A percentile compares a stretch with the other conserved stretches of the same genome.
These are phyloP conservation scores for Dendroctonus ponderosae DNA, from an alignment of 1,140 invertebrate genomes.

Conservation along the genomic window DNA sequence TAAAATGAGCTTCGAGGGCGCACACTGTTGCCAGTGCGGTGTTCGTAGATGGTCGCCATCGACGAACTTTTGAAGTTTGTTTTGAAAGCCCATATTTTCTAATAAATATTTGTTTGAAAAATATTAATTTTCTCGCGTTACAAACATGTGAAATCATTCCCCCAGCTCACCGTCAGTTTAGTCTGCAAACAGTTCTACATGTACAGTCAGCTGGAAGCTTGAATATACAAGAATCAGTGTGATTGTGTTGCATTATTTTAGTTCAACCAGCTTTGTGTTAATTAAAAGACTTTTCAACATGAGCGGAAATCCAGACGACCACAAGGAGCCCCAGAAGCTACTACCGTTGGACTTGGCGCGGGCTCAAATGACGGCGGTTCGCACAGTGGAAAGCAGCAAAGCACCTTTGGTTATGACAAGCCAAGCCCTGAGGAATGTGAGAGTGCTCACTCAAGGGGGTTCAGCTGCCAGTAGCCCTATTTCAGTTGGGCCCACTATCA, in stretches of 20 bases:
- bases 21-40: constrained; percentile 18
- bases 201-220: neutral
- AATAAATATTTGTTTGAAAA: constrained; percentile 4
- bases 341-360: constrained; percentile 48
- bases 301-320: constrained; percentile 49
- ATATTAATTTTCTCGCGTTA: neutral
- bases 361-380: constrained; percentile 44
- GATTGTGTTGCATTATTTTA: neutral
- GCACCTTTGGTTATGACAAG: constrained; percentile 45
- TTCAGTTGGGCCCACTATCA: constrained; percentile 43
- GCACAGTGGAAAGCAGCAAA: constrained; percentile 44
- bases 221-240: neutral
- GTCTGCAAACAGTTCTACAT: neutral
- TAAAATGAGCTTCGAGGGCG: neutral
- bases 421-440: constrained; percentile 45
- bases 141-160: neutral
- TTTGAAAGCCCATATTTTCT: constrained; percentile 29
- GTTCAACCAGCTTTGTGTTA: constrained; percentile 6
- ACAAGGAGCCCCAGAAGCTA: constrained; percentile 47
- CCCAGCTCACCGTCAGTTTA: neutral
- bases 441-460: constrained; percentile 44
- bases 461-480: constrained; percentile 33
- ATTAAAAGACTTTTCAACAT: constrained; percentile 37
- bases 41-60: constrained; percentile 28
- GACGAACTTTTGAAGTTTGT: constrained; percentile 32